A percentile compares a stretch with the other conserved stretches of the same genome.
These are phyloP conservation scores for Cephalophus harveyi DNA, from an alignment of 2,113 vertebrate genomes.

Conservation along the genomic window DNA sequence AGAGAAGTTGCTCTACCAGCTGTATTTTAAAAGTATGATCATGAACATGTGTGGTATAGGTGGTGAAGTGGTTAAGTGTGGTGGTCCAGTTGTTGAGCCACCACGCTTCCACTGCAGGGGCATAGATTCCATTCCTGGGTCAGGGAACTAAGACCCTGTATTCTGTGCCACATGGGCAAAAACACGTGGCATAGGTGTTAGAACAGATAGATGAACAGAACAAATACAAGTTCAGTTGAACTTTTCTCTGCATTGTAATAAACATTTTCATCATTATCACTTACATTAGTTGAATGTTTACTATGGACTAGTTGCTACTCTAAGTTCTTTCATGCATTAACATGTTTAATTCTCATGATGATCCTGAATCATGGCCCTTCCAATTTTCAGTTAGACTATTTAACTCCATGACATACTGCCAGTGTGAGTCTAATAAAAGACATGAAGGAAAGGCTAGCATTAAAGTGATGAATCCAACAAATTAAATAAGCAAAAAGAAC, in stretches of 20 bases:
- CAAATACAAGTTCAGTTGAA: neutral
- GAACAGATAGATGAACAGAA: neutral
- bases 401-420: neutral
- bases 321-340: neutral
- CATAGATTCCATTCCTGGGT: neutral
- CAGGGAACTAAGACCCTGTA: neutral
- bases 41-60: neutral
- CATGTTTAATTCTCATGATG: neutral
- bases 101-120: neutral
- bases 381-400: neutral
- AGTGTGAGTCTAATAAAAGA: neutral
- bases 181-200: fast-evolving
- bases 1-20: neutral
- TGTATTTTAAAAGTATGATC: neutral
- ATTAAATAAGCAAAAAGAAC: neutral
- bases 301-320: neutral
- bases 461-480: neutral
- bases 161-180: neutral
- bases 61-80: neutral
- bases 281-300: neutral
- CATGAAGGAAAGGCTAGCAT: neutral
- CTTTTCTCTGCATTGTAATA: neutral
- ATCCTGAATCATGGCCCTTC: neutral
- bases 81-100: neutral
- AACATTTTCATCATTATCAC: neutral